Evolutionary conservation across 2,888 invertebrate species (phyloP).

Genomic region (Ophion ellenae): DNA sequence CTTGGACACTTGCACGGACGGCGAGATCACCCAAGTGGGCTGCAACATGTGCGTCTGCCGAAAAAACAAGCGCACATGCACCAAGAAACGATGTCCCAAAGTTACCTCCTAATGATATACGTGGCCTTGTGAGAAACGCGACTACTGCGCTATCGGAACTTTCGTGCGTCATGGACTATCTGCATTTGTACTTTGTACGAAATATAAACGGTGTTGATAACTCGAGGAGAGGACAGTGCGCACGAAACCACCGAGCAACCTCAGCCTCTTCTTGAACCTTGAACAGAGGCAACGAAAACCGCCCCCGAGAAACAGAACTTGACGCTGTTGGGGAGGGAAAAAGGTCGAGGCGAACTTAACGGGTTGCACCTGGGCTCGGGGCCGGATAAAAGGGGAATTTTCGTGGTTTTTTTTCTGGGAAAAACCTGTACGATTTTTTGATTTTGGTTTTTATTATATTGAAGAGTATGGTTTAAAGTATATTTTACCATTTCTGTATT

Average conservation of each 20-base stretch:
- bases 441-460: too few species aligned
- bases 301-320: constrained; percentile 11
- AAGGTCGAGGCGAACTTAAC: too few species aligned
- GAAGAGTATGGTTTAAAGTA: too few species aligned
- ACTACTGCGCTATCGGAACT: not conserved
- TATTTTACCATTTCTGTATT: too few species aligned
- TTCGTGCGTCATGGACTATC: not conserved
- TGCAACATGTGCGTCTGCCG: constrained; percentile 65
- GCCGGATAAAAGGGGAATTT: too few species aligned
- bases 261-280: not conserved
- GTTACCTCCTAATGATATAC: not conserved
- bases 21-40: constrained; percentile 43
- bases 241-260: constrained; percentile 5
- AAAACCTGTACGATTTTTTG: too few species aligned
- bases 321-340: constrained; percentile 5
- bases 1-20: constrained; percentile 63
- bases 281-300: constrained; percentile 33
- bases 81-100: constrained; percentile 57
- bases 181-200: not conserved
- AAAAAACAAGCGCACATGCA: constrained; percentile 58
- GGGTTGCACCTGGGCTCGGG: too few species aligned
- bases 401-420: too few species aligned
- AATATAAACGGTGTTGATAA: constrained; percentile 2
- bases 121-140: not conserved
- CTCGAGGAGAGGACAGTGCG: constrained; percentile 4